These are phyloP conservation scores for Pogonomyrmex barbatus DNA, from an alignment of 1,140 invertebrate species.

Conservation along the genomic window DNA sequence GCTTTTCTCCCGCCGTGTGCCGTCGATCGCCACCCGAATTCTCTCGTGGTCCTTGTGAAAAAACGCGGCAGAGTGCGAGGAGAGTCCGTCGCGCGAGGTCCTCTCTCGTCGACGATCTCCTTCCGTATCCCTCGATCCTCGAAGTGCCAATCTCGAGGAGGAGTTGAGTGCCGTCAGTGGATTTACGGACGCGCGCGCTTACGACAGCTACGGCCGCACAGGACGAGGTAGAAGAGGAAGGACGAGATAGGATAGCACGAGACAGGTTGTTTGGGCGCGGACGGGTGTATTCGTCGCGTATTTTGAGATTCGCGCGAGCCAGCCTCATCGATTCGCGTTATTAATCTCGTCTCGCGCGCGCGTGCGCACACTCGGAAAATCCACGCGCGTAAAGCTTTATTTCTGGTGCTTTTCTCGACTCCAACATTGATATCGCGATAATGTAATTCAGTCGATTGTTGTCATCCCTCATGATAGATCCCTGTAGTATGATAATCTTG, in stretches of 20 bases:
- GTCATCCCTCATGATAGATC: neutral
- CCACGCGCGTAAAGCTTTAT: neutral
- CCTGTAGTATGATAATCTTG: too few relatives aligned
- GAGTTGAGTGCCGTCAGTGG: constrained; percentile 65
- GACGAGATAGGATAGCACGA: neutral
- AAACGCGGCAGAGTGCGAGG: constrained; percentile 9
- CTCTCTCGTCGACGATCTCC: neutral
- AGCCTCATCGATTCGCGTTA: constrained; percentile 65
- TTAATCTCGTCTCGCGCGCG: constrained; percentile 33
- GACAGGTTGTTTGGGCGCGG: constrained; percentile 63
- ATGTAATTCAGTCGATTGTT: neutral
- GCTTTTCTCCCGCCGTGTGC: neutral
- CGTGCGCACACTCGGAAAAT: neutral
- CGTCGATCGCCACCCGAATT: neutral
- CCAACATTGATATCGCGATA: neutral
- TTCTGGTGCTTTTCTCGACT: neutral
- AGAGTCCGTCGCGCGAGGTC: neutral
- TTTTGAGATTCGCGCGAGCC: constrained; percentile 64
- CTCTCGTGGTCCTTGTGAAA: neutral
- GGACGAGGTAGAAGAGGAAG: constrained; percentile 15
- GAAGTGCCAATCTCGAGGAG: constrained; percentile 54
- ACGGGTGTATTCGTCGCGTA: constrained; percentile 2
- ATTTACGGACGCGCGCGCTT: constrained; percentile 53
- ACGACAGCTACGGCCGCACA: constrained; percentile 49
- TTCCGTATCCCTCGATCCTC: constrained; percentile 8